These are phyloP conservation scores for Synergus laeviventris DNA, from an alignment of 2,888 invertebrate species.

Conservation along the genomic window DNA sequence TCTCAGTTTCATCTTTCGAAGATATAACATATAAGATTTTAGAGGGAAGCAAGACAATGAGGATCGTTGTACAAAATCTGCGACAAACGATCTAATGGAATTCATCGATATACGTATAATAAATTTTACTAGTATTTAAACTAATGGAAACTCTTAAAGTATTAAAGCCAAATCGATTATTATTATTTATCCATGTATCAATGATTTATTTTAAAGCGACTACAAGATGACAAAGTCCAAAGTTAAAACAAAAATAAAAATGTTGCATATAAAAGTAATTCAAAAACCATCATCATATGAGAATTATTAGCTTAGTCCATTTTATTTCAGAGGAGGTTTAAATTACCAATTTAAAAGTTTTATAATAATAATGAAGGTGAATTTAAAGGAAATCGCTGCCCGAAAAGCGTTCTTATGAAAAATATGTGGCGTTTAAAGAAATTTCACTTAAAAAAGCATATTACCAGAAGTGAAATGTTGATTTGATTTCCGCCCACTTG, in stretches of 20 bases:
- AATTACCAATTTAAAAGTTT: no score
- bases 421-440: constrained; percentile 5
- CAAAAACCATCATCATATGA: no score
- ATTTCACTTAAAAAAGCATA: constrained; percentile 8
- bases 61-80: neutral
- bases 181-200: no score
- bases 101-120: neutral
- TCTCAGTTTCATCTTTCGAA: constrained; percentile 44
- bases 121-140: neutral
- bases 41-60: neutral
- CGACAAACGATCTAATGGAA: neutral
- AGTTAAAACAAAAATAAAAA: no score
- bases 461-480: constrained; percentile 20
- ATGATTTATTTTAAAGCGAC: no score
- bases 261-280: no score
- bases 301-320: no score
- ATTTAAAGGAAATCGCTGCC: neutral
- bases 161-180: no score
- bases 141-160: no score
- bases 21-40: neutral
- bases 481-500: constrained; percentile 12
- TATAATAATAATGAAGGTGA: neutral
- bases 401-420: neutral
- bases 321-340: no score
- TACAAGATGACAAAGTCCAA: no score